Evolutionary conservation across 2,113 vertebrate species (phyloP).

Genomic region (Dromiciops gliroides): DNA sequence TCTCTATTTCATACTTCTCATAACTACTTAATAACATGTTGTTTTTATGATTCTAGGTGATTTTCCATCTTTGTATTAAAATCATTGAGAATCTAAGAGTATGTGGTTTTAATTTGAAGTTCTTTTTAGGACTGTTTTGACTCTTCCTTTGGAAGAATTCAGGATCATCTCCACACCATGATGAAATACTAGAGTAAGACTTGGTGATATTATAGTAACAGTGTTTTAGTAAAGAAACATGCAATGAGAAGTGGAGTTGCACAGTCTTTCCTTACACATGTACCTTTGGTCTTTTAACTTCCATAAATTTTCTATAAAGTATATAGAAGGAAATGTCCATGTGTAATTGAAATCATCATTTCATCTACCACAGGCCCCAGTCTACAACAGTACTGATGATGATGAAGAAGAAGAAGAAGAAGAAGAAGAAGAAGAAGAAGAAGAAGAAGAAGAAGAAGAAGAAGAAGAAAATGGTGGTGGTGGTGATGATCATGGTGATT

Average conservation of each 20-base stretch:
- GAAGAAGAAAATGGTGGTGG: rapidly evolving
- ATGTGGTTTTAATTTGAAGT: not conserved
- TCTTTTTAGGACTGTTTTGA: not conserved
- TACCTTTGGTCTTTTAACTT: not conserved
- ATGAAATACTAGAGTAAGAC: not conserved
- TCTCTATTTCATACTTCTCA: not conserved
- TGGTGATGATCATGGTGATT: no score
- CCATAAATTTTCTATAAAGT: not conserved
- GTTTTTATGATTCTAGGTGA: not conserved
- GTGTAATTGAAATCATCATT: not conserved
- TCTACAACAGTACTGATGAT: no score
- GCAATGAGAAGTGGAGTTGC: not conserved
- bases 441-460: no score
- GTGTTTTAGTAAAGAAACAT: not conserved
- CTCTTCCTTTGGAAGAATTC: not conserved
- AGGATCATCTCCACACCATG: not conserved
- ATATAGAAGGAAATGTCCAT: no score
- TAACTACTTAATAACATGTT: not conserved
- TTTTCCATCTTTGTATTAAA: not conserved
- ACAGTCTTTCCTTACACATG: not conserved
- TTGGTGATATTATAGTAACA: not conserved
- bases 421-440: no score
- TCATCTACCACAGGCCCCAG: no score
- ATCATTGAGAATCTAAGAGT: not conserved
- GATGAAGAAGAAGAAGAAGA: no score